Evolutionary conservation across 2,113 vertebrate genomes (phyloP), one percentile per base, ranked within the genome.

Genomic region (Hemicordylus capensis): DNA sequence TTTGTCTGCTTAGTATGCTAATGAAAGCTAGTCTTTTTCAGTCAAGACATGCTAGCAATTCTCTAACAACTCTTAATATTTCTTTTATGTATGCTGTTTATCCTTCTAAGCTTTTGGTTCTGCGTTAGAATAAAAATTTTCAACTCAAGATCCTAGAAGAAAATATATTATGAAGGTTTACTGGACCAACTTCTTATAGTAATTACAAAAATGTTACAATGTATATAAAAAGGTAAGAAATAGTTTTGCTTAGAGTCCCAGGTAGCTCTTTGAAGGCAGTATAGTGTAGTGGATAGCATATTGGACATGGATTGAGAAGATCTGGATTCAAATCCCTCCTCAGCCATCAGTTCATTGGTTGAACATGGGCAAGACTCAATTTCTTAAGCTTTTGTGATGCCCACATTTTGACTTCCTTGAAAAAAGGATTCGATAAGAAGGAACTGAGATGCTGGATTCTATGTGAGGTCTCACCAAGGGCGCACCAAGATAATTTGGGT

Each of bases 31-130:
- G 70, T 90, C 88, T 93, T 90, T 89, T 93, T 93, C 61, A 88
- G 83, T 69, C 77, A 37, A 90, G 61, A 76, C 44, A 26, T 31
- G 39, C 19, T 56, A 81, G 46, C 88, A 94, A 91, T 77, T 95
- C 88, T 39, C 88, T 73, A 93, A 88, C 64, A 88, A 37, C 54
- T 86, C 48, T 48, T 90, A 87, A 70, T 91, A 91, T 66, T 44
- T 91, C 92, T 94, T 93, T 94, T 92, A 92, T 90, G 75, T 86
- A 74, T 89, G 51, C 59, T 94, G 72, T 91, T 95, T 94, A 94
- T 89, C 44, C 79, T 88, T 85, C 66, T 88, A 93, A 95, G 77
- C 9, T 78, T 87, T 80, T 89, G 39, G 44, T 88, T 92, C 90
- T 93, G 90, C 84, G 80, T 44, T 92, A 91, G 87, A 92, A 91